Base-by-base conservation (phyloP, 92 coral and sea anemone genomes). In the Zoanthus sansibaricus region DNA sequence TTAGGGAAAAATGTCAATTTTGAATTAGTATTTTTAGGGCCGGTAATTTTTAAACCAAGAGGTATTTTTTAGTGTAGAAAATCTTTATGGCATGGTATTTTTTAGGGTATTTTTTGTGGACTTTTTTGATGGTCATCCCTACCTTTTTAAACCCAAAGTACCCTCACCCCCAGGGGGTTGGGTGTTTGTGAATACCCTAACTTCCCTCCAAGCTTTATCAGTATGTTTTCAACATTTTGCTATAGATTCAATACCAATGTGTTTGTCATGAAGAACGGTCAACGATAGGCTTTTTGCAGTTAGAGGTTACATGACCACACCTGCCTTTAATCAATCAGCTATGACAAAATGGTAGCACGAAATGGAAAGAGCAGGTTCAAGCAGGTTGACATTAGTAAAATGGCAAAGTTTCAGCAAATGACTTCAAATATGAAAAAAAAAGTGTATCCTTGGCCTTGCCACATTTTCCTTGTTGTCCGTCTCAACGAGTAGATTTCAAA, bases 71-170 rank as follows among this genome's bases (percentile, higher is more conserved):
- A 66, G 32, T 37, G 71, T 66, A 25, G 32, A 17, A 66, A 66
- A 66, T 66, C 33, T 66, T 66, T 66, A 66, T 66, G 37, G 4
- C 71, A n/a, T 66, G 32, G 71, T 12, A 66, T 0, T n/a, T 66
- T 66, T 66, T 66, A 66, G 71, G 71, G 32, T 66, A 66, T 66
- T 66, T n/a, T n/a, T 66, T 66, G 71, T 18, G 71, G 71, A 66
- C 32, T 66, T n/a, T 66, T 66, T 32, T 66, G 71, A 66, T 6
- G 71, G 71, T 25, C 71, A 66, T n/a, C 71, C 71, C 71, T 17
- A 13, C 37, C 6, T 66, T 66, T n/a, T 66, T 32, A 66, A 66
- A 66, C 33, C 71, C 71, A 66, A 66, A 18, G 71, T 66, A 66
- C 31, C 71, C 37, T 66, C 71, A 31, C 71, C 71, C 71, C 33